A percentile compares a stretch with the other conserved stretches of the same genome.
These are phyloP conservation scores for Hoplostethus mediterraneus DNA, from an alignment of 2,797 vertebrate genomes.

Conservation along the genomic window DNA sequence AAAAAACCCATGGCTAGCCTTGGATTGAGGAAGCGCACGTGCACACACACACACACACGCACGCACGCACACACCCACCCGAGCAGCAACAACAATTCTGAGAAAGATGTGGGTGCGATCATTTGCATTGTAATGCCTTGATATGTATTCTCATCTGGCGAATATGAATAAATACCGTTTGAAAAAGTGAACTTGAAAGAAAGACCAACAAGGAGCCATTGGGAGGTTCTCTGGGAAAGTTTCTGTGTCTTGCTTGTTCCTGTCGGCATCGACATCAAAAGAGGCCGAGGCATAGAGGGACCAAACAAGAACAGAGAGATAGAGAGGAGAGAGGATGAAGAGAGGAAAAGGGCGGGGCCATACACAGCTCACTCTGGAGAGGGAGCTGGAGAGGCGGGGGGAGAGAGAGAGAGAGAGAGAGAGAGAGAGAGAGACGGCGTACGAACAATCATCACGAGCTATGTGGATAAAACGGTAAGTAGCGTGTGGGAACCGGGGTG, in stretches of 20 bases:
- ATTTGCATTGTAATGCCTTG: slow-evolving; percentile 81
- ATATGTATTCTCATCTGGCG: slow-evolving; percentile 75
- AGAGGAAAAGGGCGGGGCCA: slow-evolving; percentile 30
- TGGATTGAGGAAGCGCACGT: slow-evolving; percentile 77
- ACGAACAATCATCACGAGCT: slow-evolving; percentile 90
- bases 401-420: slow-evolving; percentile 47
- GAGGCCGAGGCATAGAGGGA: slow-evolving; percentile 31
- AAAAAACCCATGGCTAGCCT: slow-evolving; percentile 59
- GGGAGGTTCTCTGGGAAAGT: slow-evolving; percentile 78
- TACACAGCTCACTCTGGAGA: slow-evolving; percentile 29
- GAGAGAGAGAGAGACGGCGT: slow-evolving; percentile 72
- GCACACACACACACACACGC: slow-evolving; percentile 49
- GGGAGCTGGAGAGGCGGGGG: slow-evolving; percentile 21
- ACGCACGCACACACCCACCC: slow-evolving; percentile 60
- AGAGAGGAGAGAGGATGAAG: slow-evolving; percentile 35
- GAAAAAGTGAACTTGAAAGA: slow-evolving; percentile 82
- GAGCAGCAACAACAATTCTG: slow-evolving; percentile 68
- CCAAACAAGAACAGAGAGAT: slow-evolving; percentile 10
- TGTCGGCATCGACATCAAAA: slow-evolving; percentile 86
- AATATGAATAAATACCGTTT: slow-evolving; percentile 82
- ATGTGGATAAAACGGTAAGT: slow-evolving; percentile 89
- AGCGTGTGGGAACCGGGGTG: slow-evolving; percentile 90
- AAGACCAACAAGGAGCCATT: slow-evolving; percentile 77
- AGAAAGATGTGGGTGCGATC: slow-evolving; percentile 76
- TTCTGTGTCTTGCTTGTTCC: slow-evolving; percentile 68